Evolutionary conservation across 2,888 invertebrate species (phyloP).

Genomic region (Hesperia comma): DNA sequence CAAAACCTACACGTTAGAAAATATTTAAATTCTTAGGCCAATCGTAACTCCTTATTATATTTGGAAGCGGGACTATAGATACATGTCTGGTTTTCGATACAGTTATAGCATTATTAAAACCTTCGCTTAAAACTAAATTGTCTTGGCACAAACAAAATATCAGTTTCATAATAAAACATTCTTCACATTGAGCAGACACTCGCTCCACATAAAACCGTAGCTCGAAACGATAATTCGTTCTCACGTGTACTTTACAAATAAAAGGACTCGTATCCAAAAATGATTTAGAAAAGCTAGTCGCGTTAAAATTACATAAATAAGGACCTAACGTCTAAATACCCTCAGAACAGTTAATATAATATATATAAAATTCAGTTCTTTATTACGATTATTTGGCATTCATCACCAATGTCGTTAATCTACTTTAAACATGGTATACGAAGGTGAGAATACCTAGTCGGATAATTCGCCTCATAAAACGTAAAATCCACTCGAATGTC

Average conservation of each 20-base stretch:
- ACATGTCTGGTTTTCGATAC: constrained; percentile 50
- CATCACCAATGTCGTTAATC: constrained; percentile 79
- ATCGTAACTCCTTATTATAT: constrained; percentile 63
- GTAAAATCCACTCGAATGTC: constrained; percentile 62
- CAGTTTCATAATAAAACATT: constrained; percentile 55
- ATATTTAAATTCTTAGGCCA: constrained; percentile 79
- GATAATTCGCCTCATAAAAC: constrained; percentile 71
- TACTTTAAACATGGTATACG: constrained; percentile 80
- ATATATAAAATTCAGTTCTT: constrained; percentile 84
- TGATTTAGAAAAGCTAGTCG: constrained; percentile 50
- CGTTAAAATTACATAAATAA: constrained; percentile 71
- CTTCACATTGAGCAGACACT: constrained; percentile 61
- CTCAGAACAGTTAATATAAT: constrained; percentile 82
- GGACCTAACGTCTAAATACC: constrained; percentile 78
- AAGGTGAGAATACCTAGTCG: constrained; percentile 78
- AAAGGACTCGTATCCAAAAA: constrained; percentile 42
- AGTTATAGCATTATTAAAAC: constrained; percentile 53
- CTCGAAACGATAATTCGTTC: constrained; percentile 6
- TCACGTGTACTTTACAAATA: constrained; percentile 40
- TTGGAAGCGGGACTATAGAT: constrained; percentile 56
- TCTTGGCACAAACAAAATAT: constrained; percentile 81
- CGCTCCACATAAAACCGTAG: constrained; percentile 47
- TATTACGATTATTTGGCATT: constrained; percentile 84
- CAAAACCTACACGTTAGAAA: constrained; percentile 73
- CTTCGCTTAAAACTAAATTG: constrained; percentile 68